Conservation (phyloP, 2,797 vertebrate genomes). For the Artibeus lituratus region DNA sequence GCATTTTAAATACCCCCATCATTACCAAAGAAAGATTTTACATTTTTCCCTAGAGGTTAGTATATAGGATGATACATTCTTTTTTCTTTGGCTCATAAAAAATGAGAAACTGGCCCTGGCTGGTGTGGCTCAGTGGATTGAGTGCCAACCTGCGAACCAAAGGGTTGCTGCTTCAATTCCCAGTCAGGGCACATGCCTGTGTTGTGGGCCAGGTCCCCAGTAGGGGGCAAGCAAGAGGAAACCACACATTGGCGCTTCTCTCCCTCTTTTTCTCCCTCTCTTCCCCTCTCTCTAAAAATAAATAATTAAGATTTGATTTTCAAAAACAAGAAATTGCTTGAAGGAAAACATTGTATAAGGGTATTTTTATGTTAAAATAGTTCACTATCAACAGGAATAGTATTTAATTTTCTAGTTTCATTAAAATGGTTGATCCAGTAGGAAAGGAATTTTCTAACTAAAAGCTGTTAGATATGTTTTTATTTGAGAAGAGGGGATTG, state of each 20-base stretch:
- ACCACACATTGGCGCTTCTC: too few relatives aligned
- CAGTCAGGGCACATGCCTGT: too few relatives aligned
- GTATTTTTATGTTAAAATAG: neutral
- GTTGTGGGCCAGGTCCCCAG: too few relatives aligned
- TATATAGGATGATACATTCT: neutral
- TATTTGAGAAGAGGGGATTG: neutral
- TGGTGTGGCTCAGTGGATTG: too few relatives aligned
- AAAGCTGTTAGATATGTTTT: neutral
- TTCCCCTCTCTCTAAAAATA: neutral
- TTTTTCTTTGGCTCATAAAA: neutral
- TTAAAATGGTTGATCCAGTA: neutral
- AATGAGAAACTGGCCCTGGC: neutral
- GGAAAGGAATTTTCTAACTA: neutral
- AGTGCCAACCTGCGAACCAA: too few relatives aligned
- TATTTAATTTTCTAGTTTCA: neutral
- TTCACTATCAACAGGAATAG: neutral
- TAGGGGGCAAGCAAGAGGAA: too few relatives aligned
- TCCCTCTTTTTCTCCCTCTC: too few relatives aligned
- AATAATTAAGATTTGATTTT: too few relatives aligned
- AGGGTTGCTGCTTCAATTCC: too few relatives aligned
- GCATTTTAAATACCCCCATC: conserved; percentile 41
- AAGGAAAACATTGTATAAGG: conserved; percentile 13
- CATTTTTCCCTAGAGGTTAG: neutral
- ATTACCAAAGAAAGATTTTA: conserved; percentile 26
- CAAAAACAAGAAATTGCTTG: neutral